phyloP scores from a whole-genome alignment of 1,140 invertebrate genomes.

The Helicoverpa zea region DNA sequence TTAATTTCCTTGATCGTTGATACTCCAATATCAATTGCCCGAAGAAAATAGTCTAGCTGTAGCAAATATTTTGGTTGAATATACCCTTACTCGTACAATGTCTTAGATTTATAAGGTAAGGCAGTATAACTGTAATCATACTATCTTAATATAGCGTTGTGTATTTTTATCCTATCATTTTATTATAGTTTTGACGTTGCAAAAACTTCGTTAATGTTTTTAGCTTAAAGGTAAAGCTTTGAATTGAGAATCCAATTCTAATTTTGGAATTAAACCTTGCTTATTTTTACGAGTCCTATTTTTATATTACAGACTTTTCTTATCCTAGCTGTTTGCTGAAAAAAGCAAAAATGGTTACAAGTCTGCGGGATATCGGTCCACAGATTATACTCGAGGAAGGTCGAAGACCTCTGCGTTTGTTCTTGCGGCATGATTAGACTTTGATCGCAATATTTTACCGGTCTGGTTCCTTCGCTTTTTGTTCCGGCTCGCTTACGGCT shows the following conservation, averaged over 20 bases:
- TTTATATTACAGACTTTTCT: too few relatives aligned
- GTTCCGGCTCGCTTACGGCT: slow-evolving; percentile 57
- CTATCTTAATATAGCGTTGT: too few relatives aligned
- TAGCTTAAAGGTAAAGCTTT: too few relatives aligned
- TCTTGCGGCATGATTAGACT: slow-evolving; percentile 50
- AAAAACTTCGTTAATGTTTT: too few relatives aligned
- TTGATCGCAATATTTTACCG: slow-evolving; percentile 63
- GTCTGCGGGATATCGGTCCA: too few relatives aligned
- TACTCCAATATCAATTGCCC: slow-evolving; percentile 28
- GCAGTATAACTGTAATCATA: not conserved
- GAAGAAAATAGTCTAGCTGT: not conserved
- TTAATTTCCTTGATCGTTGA: slow-evolving; percentile 46
- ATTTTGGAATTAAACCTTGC: too few relatives aligned
- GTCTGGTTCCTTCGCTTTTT: slow-evolving; percentile 55
- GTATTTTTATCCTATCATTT: not conserved
- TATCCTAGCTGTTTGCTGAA: too few relatives aligned
- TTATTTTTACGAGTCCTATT: too few relatives aligned
- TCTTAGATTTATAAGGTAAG: not conserved
- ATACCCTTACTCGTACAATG: not conserved
- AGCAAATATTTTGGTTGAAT: not conserved
- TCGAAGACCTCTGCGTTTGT: slow-evolving; percentile 49
- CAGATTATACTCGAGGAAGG: not conserved
- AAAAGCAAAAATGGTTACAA: not conserved
- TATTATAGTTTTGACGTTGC: not conserved
- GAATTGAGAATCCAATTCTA: too few relatives aligned